These are phyloP conservation scores for Pachymerium ferrugineum DNA, from an alignment of 2,888 invertebrate genomes.

Conservation along the genomic window DNA sequence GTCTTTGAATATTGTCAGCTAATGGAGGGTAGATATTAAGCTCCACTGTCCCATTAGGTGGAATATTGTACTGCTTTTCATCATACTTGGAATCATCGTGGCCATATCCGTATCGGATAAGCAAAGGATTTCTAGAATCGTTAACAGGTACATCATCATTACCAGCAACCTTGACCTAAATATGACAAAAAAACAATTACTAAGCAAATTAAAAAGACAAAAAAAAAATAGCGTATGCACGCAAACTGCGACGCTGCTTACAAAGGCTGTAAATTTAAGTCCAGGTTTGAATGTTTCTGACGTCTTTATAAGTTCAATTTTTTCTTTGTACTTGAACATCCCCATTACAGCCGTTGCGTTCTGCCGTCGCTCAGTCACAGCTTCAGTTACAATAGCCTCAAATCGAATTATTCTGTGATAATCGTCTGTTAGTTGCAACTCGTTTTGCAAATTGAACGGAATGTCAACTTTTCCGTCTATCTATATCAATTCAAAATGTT, in stretches of 20 bases:
- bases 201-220: neutral
- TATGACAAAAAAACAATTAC: conserved; percentile 1
- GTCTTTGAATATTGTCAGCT: conserved; percentile 58
- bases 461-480: conserved; percentile 69
- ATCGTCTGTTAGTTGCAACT: conserved; percentile 70
- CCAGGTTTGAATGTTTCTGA: conserved; percentile 86
- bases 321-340: conserved; percentile 70
- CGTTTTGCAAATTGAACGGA: conserved; percentile 65
- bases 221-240: neutral
- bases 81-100: conserved; percentile 55
- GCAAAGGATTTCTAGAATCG: conserved; percentile 56
- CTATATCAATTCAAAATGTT: conserved; percentile 30
- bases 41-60: conserved; percentile 60
- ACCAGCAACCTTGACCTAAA: conserved; percentile 61
- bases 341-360: conserved; percentile 67
- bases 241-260: conserved; percentile 54
- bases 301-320: conserved; percentile 68
- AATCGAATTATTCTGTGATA: conserved; percentile 74
- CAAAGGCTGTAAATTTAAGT: conserved; percentile 73
- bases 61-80: conserved; percentile 54
- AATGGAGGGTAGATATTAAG: conserved; percentile 59
- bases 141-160: conserved; percentile 64
- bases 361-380: conserved; percentile 74
- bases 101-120: conserved; percentile 58
- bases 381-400: conserved; percentile 85